A percentile compares a stretch with the other conserved stretches of the same genome.
Evolutionary conservation across 2,888 invertebrate genomes (phyloP).

Genomic region (Plebejus melissa): DNA sequence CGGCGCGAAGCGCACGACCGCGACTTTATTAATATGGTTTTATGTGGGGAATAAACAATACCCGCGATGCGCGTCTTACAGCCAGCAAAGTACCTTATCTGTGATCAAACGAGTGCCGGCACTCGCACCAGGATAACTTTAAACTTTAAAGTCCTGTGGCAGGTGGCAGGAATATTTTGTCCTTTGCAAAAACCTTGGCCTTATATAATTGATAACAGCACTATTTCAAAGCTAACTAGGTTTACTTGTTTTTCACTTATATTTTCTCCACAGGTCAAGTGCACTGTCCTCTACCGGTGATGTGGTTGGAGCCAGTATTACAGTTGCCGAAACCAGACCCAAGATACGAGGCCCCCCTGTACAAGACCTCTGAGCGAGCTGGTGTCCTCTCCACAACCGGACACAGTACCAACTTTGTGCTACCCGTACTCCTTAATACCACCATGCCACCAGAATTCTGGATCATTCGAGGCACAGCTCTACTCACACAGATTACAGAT

Average conservation of each 20-base stretch:
- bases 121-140: too few relatives aligned
- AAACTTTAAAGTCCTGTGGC: too few relatives aligned
- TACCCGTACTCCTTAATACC: constrained; percentile 86
- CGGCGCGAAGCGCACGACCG: too few relatives aligned
- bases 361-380: constrained; percentile 92
- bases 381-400: constrained; percentile 94
- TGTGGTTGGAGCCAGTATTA: constrained; percentile 82
- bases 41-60: too few relatives aligned
- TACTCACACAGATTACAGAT: constrained; percentile 90
- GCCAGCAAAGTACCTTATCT: too few relatives aligned
- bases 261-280: constrained; percentile 80
- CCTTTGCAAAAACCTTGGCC: too few relatives aligned
- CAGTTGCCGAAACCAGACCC: constrained; percentile 79
- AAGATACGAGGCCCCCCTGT: constrained; percentile 88
- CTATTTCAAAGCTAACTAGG: too few relatives aligned
- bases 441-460: constrained; percentile 84
- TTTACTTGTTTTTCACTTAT: background rate
- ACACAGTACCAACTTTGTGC: constrained; percentile 95
- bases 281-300: constrained; percentile 84
- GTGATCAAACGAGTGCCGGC: too few relatives aligned
- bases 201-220: too few relatives aligned
- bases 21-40: too few relatives aligned
- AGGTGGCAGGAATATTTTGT: too few relatives aligned
- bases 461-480: constrained; percentile 93
- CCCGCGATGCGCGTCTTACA: too few relatives aligned